These are phyloP conservation scores for Ypsolopha scabrella DNA, from an alignment of 2,888 invertebrate species.

Conservation along the genomic window DNA sequence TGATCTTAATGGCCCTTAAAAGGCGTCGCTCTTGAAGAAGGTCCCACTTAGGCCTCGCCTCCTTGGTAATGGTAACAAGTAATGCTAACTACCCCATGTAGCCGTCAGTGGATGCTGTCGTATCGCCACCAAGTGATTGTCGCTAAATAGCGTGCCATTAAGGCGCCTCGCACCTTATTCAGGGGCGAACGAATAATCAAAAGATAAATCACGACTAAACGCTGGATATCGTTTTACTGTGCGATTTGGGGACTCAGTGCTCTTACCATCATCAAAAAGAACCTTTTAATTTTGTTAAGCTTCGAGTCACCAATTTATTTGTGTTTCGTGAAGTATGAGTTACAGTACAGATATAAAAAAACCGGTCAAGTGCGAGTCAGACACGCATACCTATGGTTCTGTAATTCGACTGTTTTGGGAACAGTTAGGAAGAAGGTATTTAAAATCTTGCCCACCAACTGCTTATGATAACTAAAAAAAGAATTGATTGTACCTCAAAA, in stretches of 20 bases:
- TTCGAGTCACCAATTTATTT: too few species aligned
- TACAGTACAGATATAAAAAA: too few species aligned
- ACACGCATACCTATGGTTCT: too few species aligned
- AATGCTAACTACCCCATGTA: slow-evolving; percentile 29
- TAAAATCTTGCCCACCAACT: too few species aligned
- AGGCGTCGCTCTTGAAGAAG: slow-evolving; percentile 20
- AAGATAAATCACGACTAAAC: slow-evolving; percentile 25
- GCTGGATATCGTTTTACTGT: neutral
- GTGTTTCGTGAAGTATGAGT: too few species aligned
- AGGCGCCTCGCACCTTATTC: slow-evolving; percentile 19
- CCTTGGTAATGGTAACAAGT: slow-evolving; percentile 23
- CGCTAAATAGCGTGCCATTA: slow-evolving; percentile 27
- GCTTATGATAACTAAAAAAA: too few species aligned
- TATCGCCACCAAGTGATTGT: slow-evolving; percentile 31
- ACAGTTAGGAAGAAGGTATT: too few species aligned
- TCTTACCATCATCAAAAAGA: neutral
- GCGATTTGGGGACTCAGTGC: neutral
- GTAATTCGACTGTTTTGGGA: too few species aligned
- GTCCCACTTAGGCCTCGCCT: slow-evolving; percentile 15
- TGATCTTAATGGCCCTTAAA: slow-evolving; percentile 19
- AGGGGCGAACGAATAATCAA: slow-evolving; percentile 29
- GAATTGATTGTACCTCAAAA: too few species aligned
- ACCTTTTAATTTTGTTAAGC: too few species aligned
- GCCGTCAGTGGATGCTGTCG: slow-evolving; percentile 7
- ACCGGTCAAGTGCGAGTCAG: too few species aligned